Base-by-base conservation (phyloP, 2,797 vertebrate genomes). In the Apogon hyalosoma region DNA sequence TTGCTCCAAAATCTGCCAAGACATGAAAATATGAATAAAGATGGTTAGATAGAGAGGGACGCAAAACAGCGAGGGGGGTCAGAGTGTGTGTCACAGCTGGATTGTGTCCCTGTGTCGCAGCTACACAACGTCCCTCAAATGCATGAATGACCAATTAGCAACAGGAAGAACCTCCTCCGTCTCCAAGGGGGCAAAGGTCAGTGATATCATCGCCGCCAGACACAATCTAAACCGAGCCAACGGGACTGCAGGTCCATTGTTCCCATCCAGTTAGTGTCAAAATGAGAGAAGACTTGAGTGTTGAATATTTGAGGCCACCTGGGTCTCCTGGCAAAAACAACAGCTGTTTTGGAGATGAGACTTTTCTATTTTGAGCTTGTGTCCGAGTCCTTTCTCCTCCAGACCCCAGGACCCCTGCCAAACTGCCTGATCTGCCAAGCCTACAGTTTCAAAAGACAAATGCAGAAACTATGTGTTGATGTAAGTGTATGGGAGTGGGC, bases 241-340 rank as follows among this genome's bases (percentile, higher is more conserved):
- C 72, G 50, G 39, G 62, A 85, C 76, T 24, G 54, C 80, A 63
- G 61, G 66, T 63, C 81, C 63, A 88, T 82, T 85, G 87, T 90
- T 83, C 83, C 72, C 75, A 49, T 90, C 80, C 85, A 85, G 77
- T 2, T 28, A 18, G 68, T 38, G 82, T 73, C 85, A 87, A 79
- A 18, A 10, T 61, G 39, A 62, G 58, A 63, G 50, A 50, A 47
- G 57, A 47, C 31, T 64, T 71, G 69, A 73, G 73, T 68, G 74
- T 80, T 69, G 80, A 87, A 90, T 89, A 87, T 88, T 82, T 78
- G 52, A 84, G 82, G 95, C 96, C 97, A 98, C 95, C 96, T 98
- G 97, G 94, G 93, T 89, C 92, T 89, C 91, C 65, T 97, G 96
- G 96, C 94, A 87, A 95, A 97, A 99, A 98, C 97, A 98, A 96